Evolutionary conservation across 2,113 vertebrate species (phyloP), one percentile per base, ranked within the genome.

Genomic region (Ctenodactylus gundi): DNA sequence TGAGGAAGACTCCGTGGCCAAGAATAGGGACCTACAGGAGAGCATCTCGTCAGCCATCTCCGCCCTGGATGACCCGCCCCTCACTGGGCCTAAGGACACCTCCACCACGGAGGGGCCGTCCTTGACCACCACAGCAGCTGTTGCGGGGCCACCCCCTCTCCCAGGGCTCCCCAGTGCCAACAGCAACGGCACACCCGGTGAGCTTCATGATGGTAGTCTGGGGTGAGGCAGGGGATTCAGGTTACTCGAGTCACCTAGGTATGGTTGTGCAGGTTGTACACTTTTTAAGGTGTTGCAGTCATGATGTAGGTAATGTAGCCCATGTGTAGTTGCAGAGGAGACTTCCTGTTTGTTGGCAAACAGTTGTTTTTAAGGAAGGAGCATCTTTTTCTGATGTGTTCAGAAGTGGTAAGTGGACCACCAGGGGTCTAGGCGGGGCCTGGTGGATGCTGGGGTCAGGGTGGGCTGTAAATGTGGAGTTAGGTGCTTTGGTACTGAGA

Each of bases 1-100:
- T 0, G 99, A 99, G 96, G 99, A 99, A 81, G 99, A 99, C 96
- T 99, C 99, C 0, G 99, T 99, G 1, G 99, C 99, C 93, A 99
- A 99, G 98, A 99, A 99, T 97, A 98, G 99, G 97, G 99, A 99
- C 95, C 98, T 99, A 44, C 99, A 99, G 97, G 99, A 99, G 96
- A 99, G 99, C 98, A 99, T 99, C 93, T 99, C 99, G 39, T 99
- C 99, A 0, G 99, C 99, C 89, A 99, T 99, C 95, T 99, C 99
- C 0, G 99, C 99, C 57, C 98, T 99, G 10, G 99, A 99, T 0
- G 99, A 99, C 93, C 99, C 99, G 0, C 98, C 98, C 2, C 96
- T 97, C 0, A 15, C 95, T 0, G 99, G 98, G 97, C 99, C 85
- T 90, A 97, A 98, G 65, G 98, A 98, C 46, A 73, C 89, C 18